Percentiles rank a stretch among this genome's conserved stretches.
Conservation (phyloP, 2,797 vertebrate genomes). For the Pogoniulus pusillus region DNA sequence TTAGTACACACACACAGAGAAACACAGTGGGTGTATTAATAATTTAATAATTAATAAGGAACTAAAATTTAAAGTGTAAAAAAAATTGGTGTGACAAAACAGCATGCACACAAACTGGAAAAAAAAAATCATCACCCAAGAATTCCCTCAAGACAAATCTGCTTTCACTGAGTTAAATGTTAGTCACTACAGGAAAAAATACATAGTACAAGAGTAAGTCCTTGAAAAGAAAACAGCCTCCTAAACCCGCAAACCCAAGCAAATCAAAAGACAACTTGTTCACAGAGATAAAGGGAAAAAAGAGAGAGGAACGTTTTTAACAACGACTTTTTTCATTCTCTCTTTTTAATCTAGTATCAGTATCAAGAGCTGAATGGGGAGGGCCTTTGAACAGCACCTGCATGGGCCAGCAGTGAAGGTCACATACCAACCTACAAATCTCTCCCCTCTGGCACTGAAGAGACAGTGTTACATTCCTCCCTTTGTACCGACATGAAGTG, state of each 20-base stretch:
- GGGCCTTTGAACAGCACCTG: slow-evolving; percentile 73
- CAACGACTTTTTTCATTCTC: slow-evolving; percentile 63
- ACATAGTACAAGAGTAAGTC: slow-evolving; percentile 69
- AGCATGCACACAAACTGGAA: neutral
- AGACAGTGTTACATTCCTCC: slow-evolving; percentile 75
- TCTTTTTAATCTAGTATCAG: slow-evolving; percentile 71
- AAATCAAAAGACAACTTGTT: slow-evolving; percentile 78
- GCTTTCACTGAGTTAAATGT: slow-evolving; percentile 39
- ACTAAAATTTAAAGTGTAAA: neutral
- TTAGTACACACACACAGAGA: neutral
- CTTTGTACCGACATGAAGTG: slow-evolving; percentile 64
- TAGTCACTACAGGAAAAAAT: slow-evolving; percentile 61
- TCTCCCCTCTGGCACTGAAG: slow-evolving; percentile 58
- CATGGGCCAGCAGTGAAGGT: slow-evolving; percentile 69
- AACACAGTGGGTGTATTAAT: neutral
- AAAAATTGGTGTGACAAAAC: neutral
- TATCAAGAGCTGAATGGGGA: slow-evolving; percentile 66
- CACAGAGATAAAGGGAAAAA: slow-evolving; percentile 66
- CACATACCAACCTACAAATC: slow-evolving; percentile 70
- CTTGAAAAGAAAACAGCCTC: slow-evolving; percentile 73
- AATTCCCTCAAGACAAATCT: slow-evolving; percentile 24
- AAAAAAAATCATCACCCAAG: neutral
- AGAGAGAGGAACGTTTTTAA: slow-evolving; percentile 61
- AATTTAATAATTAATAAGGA: neutral
- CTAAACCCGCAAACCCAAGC: slow-evolving; percentile 72